Percentiles rank a stretch among this genome's conserved stretches.
These are phyloP conservation scores for Hirundo rustica DNA, from an alignment of 2,797 vertebrate genomes.

Conservation along the genomic window DNA sequence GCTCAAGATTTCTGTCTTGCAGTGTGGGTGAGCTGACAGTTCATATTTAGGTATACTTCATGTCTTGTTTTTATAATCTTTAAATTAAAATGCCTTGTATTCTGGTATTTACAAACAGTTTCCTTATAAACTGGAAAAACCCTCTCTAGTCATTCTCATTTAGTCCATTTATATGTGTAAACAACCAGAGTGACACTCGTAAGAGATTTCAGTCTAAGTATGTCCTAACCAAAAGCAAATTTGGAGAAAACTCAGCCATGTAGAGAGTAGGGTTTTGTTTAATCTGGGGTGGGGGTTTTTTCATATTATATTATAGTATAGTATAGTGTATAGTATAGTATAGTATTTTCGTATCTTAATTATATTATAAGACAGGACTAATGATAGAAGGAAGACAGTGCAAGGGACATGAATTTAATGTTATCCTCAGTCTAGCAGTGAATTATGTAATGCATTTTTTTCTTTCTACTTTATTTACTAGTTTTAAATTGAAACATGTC, in stretches of 20 bases:
- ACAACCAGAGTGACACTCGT: neutral
- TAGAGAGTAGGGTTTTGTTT: neutral
- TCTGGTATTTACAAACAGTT: neutral
- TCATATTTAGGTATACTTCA: neutral
- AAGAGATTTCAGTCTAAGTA: neutral
- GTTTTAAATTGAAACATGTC: neutral
- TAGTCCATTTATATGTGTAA: neutral
- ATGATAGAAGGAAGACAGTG: neutral
- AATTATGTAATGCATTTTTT: neutral
- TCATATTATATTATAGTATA: too few species aligned
- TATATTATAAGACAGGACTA: neutral
- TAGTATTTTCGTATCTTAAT: neutral
- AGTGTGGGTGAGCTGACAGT: neutral
- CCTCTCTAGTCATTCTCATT: neutral
- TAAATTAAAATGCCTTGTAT: neutral
- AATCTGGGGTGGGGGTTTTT: neutral
- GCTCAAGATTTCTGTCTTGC: neutral
- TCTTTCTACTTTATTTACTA: neutral
- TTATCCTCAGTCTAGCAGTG: neutral
- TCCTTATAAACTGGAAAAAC: neutral
- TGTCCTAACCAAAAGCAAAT: neutral
- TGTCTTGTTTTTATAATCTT: neutral
- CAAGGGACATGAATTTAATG: neutral
- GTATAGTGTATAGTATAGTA: neutral
- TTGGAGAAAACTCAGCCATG: neutral